Evolutionary conservation across 2,113 vertebrate species (phyloP), one percentile per base, ranked within the genome.

Genomic region (Otolemur garnettii): DNA sequence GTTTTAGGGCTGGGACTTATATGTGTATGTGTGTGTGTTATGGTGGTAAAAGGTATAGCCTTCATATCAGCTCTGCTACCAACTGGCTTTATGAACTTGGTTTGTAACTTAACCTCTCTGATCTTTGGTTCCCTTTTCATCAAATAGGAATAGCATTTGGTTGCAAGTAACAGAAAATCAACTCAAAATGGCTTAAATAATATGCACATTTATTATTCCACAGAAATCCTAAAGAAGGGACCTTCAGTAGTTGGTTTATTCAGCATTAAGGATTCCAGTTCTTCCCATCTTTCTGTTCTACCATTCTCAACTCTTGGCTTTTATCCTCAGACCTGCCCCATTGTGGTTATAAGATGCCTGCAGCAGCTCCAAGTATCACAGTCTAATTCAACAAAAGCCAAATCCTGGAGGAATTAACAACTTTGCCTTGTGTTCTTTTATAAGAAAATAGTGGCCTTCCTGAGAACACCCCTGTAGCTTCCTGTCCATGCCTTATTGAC

Each of bases 51-150:
- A 11, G 22, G 2, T 57, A 35, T 84, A 88, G 60, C 28, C 72
- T 90, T 94, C 50, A 62, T 80, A 57, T 95, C 57, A 85, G 38
- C 55, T 66, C 59, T 81, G 45, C 17, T 78, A 82, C 8, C 72
- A 78, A 88, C 90, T 78, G 82, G n/a, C 10, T 91, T 45, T 86
- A 24, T 75, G 81, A 87, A 87, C 64, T 92, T 64, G 21, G 6
- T 64, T 45, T 81, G 7, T 84, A 91, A 81, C 50, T 81, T 71
- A 81, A 77, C 42, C n/a, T 86, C 55, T 92, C 28, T 30, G 74
- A 83, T 69, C 90, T 94, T 95, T 55, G 68, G 38, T 96, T 77
- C 91, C 74, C 30, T 77, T 57, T 91, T 81, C 38, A 91, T 74
- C 57, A 89, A 78, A 91, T 59, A 50, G 50, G 38, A 38, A 93